phyloP scores from a whole-genome alignment of 1,140 invertebrate genomes.

The Thaumetopoea pityocampa region DNA sequence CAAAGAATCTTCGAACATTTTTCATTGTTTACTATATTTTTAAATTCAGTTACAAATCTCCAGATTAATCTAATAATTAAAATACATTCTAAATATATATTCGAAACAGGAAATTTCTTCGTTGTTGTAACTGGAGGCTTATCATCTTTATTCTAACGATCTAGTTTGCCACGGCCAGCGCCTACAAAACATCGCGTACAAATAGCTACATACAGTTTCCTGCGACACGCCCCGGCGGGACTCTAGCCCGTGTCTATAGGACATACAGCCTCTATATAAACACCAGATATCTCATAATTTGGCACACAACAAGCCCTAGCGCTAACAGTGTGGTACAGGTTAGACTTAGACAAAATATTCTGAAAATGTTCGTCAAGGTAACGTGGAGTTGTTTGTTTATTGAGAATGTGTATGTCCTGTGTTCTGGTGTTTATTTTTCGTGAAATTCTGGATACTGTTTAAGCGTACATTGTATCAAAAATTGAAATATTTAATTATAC shows the following conservation, averaged over 20 bases:
- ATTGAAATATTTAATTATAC: too few relatives aligned
- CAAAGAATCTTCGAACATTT: too few relatives aligned
- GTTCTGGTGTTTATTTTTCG: conserved; percentile 6
- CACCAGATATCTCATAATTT: conserved; percentile 55
- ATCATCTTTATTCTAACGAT: conserved; percentile 34
- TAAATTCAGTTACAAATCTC: too few relatives aligned
- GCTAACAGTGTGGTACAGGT: conserved; percentile 48
- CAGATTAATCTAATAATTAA: too few relatives aligned
- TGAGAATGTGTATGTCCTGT: not conserved
- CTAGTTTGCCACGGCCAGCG: conserved; percentile 49
- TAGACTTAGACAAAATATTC: conserved; percentile 41
- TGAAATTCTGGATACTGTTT: conserved; percentile 8
- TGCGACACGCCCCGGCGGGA: conserved; percentile 39
- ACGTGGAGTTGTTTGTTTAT: conserved; percentile 14
- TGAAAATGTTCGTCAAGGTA: conserved; percentile 69
- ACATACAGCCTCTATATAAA: conserved; percentile 61
- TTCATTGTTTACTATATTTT: too few relatives aligned
- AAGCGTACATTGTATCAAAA: too few relatives aligned
- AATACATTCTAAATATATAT: too few relatives aligned
- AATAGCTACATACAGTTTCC: conserved; percentile 38
- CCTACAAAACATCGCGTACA: conserved; percentile 42
- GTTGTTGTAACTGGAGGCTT: too few relatives aligned
- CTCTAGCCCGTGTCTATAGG: conserved; percentile 54
- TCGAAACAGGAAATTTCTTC: too few relatives aligned
- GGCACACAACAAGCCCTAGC: conserved; percentile 61